Conservation (phyloP, 37 sponge, comb jelly and placozoan species). For the Petrosia ficiformis region DNA sequence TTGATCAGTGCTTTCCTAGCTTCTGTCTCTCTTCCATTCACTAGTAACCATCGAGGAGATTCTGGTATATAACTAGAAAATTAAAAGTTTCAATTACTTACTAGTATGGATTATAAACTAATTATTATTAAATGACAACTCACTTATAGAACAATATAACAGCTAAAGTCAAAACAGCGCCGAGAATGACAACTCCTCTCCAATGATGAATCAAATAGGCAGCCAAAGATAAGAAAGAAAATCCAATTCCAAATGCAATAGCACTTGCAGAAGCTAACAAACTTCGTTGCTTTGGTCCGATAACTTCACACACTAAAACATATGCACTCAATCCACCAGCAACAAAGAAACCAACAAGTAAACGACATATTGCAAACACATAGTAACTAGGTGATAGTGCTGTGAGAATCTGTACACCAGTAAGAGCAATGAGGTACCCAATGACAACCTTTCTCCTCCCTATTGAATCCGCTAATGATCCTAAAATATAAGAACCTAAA, state of each 20-base stretch:
- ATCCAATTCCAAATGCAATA: neutral
- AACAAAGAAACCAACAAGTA: neutral
- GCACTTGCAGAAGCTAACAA: neutral
- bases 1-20: constrained; percentile 34
- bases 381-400: neutral
- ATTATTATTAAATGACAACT: too few relatives aligned
- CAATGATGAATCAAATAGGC: neutral
- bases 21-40: constrained; percentile 33
- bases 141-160: too few relatives aligned
- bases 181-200: neutral
- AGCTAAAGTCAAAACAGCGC: too few relatives aligned
- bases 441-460: too few relatives aligned
- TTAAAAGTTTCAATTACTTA: too few relatives aligned
- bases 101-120: too few relatives aligned
- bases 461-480: constrained; percentile 35
- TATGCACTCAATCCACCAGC: neutral
- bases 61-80: constrained; percentile 57
- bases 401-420: neutral
- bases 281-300: neutral
- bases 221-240: neutral
- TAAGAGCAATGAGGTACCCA: neutral
- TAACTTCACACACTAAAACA: neutral
- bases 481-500: constrained; percentile 49
- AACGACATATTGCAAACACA: neutral
- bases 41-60: constrained; percentile 76